Percentiles rank a stretch among this genome's conserved stretches.
These are phyloP conservation scores for Creontiades dilutus DNA, from an alignment of 2,888 invertebrate genomes.

Conservation along the genomic window DNA sequence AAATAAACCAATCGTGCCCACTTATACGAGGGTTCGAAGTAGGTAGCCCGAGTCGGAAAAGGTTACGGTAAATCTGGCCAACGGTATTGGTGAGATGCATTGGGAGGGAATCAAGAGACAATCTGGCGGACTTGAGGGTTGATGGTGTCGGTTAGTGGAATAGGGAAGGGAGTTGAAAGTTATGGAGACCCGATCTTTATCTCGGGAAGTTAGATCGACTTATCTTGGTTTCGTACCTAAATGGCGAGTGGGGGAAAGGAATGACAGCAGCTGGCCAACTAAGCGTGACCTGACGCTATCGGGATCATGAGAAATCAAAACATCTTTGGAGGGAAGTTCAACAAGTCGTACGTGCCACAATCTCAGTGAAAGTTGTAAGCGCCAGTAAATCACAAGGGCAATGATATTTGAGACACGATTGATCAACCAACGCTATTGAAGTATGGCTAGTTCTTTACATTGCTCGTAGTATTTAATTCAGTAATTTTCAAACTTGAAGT, in stretches of 20 bases:
- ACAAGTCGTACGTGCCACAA: too few species aligned
- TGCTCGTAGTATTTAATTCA: too few species aligned
- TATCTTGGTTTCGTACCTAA: constrained; percentile 7
- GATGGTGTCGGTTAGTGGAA: not conserved
- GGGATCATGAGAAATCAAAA: not conserved
- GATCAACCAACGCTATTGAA: too few species aligned
- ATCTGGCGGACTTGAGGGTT: constrained; percentile 11
- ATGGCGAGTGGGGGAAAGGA: constrained; percentile 7
- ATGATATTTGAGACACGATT: too few species aligned
- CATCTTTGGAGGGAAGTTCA: not conserved
- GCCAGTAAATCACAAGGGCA: too few species aligned
- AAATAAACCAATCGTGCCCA: constrained; percentile 35
- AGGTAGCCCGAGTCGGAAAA: not conserved
- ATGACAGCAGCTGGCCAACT: constrained; percentile 21
- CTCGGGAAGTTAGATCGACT: not conserved
- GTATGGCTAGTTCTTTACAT: too few species aligned
- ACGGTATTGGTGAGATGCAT: constrained; percentile 36
- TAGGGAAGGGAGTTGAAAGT: not conserved
- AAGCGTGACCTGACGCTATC: constrained; percentile 18
- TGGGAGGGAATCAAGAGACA: constrained; percentile 24
- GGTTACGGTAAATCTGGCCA: constrained; percentile 22
- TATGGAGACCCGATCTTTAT: constrained; percentile 33
- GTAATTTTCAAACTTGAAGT: too few species aligned
- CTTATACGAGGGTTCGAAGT: not conserved
- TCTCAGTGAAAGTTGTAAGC: too few species aligned